Evolutionary conservation across 2,113 vertebrate species (phyloP), one percentile per base, ranked within the genome.

Genomic region (Neotoma lepida): DNA sequence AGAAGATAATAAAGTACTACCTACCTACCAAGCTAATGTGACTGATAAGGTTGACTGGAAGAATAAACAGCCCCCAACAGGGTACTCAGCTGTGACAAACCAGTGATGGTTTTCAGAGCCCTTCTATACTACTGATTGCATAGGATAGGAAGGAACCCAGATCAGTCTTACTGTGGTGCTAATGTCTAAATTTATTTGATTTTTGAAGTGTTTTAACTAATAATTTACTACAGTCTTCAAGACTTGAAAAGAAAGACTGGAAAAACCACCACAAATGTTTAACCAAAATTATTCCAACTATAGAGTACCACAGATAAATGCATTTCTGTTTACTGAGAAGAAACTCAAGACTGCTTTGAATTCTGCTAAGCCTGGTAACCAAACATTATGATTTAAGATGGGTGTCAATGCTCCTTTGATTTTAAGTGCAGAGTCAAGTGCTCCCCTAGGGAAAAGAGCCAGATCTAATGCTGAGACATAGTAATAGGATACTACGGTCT

Each of bases 331-430:
- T 92, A 82, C 73, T 86, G 18, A 82, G 71, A 78, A 96, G 73
- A 92, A 94, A 96, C 61, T 90, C 63, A 95, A 95, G 86, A 92
- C 84, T 78, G 95, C 73, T 95, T 93, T 96, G 88, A 97, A 94
- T 96, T 95, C 66, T 88, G 41, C 77, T 80, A 96, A 94, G 85
- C 71, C 77, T 94, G 64, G 26, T 93, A 96, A 93, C 56, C 91
- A 94, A 95, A 94, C 66, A 63, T 22, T 90, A 35, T 84, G 94
- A 93, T 77, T 89, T 92, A 89, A 97, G 94, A 92, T 89, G 63
- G 88, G 41, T 91, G 84, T 91, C 86, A 84, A 89, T 92, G 89
- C 77, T 90, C 89, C 77, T 96, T 96, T 96, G 85, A 96, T 95
- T 77, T 93, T 71, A 95, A 93, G 18, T 81, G 88, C 44, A 78